Evolutionary conservation across 2,888 invertebrate genomes (phyloP).

Genomic region (Amblyjoppa proteus): DNA sequence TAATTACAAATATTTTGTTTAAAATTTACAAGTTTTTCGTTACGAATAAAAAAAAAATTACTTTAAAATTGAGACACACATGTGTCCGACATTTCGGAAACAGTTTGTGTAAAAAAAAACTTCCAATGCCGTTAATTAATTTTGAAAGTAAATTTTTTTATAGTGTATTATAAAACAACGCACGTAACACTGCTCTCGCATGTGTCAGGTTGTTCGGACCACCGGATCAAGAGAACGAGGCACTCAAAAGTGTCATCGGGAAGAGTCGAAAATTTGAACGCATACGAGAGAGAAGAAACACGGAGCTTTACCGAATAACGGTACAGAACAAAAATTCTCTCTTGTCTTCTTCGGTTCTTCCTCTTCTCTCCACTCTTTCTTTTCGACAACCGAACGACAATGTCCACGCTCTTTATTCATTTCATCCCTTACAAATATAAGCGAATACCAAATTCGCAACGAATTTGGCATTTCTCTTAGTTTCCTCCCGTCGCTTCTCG

Average conservation of each 20-base stretch:
- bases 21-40: background rate
- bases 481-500: background rate
- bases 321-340: conserved; percentile 53
- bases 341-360: conserved; percentile 19
- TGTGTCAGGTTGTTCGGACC: background rate
- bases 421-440: background rate
- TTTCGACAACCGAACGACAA: conserved; percentile 21
- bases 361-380: conserved; percentile 3
- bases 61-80: too few species aligned
- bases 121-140: too few species aligned
- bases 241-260: conserved; percentile 50
- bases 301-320: conserved; percentile 48
- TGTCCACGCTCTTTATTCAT: conserved; percentile 6
- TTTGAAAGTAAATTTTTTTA: background rate
- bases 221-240: background rate
- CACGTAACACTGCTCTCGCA: background rate
- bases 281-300: conserved; percentile 22
- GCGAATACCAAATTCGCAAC: background rate
- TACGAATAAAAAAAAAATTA: background rate
- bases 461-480: background rate
- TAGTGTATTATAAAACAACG: background rate
- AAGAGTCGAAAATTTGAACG: conserved; percentile 30
- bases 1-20: too few species aligned
- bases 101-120: too few species aligned
- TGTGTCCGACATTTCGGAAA: too few species aligned